Evolutionary conservation across 2,113 vertebrate species (phyloP).

Genomic region (Mormyrus lacerda): DNA sequence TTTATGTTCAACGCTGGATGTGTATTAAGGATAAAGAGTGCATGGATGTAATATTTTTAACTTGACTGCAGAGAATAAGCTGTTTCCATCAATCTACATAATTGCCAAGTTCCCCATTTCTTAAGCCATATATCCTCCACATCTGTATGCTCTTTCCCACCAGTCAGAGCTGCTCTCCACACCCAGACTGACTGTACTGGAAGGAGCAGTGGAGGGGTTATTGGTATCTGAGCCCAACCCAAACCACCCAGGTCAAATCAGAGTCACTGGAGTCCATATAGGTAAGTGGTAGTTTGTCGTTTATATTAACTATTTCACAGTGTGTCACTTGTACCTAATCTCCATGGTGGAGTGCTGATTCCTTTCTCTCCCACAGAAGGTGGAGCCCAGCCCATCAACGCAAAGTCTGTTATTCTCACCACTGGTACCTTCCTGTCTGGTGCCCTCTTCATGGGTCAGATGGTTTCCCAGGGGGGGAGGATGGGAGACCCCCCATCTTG

Average conservation of each 20-base stretch:
- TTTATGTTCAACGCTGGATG: neutral
- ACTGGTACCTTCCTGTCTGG: slow-evolving; percentile 89
- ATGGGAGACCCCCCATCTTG: slow-evolving; percentile 80
- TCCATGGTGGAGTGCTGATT: neutral
- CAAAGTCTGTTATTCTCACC: slow-evolving; percentile 76
- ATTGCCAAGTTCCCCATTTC: neutral
- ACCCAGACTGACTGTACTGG: slow-evolving; percentile 70
- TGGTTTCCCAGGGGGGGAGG: slow-evolving; percentile 71
- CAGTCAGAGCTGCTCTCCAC: slow-evolving; percentile 79
- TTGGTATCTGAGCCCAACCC: slow-evolving; percentile 65
- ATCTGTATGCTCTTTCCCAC: neutral
- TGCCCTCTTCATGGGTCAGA: slow-evolving; percentile 69
- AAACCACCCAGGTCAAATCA: slow-evolving; percentile 60
- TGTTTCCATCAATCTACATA: neutral
- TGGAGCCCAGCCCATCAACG: slow-evolving; percentile 49
- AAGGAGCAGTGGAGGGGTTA: slow-evolving; percentile 84
- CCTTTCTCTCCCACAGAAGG: slow-evolving; percentile 52
- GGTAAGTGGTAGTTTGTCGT: slow-evolving; percentile 50
- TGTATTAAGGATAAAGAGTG: neutral
- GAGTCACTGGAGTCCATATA: slow-evolving; percentile 70
- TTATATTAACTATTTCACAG: neutral
- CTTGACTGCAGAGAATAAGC: neutral
- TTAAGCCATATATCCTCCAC: neutral
- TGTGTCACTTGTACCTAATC: neutral
- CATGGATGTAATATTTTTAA: neutral